phyloP scores from a whole-genome alignment of 2,113 vertebrate species.

The Herpetotheres cachinnans region DNA sequence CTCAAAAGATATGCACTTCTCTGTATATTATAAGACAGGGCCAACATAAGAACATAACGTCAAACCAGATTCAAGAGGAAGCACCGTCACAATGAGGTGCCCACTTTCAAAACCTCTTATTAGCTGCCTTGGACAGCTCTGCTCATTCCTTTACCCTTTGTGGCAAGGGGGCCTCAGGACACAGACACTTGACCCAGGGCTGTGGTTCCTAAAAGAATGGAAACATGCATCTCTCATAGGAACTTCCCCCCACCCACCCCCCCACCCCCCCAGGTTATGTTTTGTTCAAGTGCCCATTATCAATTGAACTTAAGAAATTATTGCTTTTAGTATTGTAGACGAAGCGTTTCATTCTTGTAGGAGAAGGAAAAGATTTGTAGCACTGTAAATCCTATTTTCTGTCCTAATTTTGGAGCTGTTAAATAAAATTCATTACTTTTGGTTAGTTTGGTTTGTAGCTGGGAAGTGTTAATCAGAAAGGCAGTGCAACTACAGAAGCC shows the following conservation, averaged over 20 bases:
- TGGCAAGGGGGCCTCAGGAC: background rate
- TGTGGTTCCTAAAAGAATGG: background rate
- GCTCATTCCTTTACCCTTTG: background rate
- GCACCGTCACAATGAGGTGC: background rate
- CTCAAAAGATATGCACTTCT: rapidly evolving
- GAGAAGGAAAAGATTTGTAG: background rate
- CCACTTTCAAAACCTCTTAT: background rate
- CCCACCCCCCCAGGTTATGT: too few species aligned
- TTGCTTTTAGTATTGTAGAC: background rate
- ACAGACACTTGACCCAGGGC: background rate
- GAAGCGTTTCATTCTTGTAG: background rate
- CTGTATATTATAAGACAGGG: background rate
- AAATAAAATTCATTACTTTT: background rate
- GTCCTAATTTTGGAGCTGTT: background rate
- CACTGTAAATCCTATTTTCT: background rate
- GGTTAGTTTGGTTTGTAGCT: background rate
- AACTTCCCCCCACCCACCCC: too few species aligned
- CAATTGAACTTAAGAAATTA: background rate
- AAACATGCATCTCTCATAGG: background rate
- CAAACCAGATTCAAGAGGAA: background rate
- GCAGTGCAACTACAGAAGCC: background rate
- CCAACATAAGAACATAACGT: background rate
- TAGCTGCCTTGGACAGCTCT: background rate
- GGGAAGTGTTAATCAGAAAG: constrained; percentile 5
- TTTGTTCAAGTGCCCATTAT: background rate